phyloP scores from a whole-genome alignment of 2,888 invertebrate species.

The Lumbricus terrestris region DNA sequence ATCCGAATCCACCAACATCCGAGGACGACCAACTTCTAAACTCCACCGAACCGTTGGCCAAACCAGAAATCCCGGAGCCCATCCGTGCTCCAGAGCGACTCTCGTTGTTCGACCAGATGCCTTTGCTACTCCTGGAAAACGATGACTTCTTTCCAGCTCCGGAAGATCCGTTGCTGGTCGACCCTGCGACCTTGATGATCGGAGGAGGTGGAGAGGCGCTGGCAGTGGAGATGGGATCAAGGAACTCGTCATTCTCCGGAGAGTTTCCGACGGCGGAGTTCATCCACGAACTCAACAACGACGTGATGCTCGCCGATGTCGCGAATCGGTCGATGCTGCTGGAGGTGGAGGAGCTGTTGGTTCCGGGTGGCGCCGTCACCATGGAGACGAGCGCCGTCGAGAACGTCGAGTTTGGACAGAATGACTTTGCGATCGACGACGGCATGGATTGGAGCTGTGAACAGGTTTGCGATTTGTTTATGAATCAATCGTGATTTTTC shows the following conservation, averaged over 20 bases:
- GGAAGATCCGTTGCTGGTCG: not conserved
- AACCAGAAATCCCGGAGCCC: not conserved
- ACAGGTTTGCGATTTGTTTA: not conserved
- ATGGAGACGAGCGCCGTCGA: not conserved
- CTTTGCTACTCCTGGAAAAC: not conserved
- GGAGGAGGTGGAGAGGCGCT: not conserved
- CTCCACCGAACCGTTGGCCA: not conserved
- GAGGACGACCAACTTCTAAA: not conserved
- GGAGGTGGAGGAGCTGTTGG: constrained; percentile 20
- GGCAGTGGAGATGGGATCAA: not conserved
- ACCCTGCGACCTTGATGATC: not conserved
- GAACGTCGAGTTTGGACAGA: not conserved
- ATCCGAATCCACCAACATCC: not conserved
- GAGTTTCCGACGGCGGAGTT: not conserved
- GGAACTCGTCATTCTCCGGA: not conserved
- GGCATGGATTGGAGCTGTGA: constrained; percentile 19
- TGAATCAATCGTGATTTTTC: not conserved
- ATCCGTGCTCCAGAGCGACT: not conserved
- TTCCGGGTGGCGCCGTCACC: not conserved
- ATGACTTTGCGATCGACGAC: not conserved
- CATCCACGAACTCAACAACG: not conserved
- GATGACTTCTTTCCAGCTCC: not conserved
- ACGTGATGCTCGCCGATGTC: constrained; percentile 16
- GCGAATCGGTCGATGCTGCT: not conserved
- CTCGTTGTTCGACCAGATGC: not conserved